Conservation (phyloP, 1,140 invertebrate genomes). For the Ephestia elutella region DNA sequence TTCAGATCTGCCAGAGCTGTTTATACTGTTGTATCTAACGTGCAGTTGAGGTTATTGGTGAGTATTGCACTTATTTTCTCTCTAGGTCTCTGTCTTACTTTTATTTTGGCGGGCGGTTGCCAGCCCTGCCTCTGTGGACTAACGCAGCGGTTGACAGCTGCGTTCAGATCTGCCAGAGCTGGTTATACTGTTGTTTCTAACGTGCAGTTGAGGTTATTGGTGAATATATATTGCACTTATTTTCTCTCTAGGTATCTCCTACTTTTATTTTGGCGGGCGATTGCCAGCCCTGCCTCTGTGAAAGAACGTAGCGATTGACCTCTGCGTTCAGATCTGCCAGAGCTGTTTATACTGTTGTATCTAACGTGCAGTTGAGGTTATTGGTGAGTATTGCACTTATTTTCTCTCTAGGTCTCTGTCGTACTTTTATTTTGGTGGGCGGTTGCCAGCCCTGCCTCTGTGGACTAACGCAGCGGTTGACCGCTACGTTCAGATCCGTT, state of each 20-base stretch:
- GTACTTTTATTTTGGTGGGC: constrained; percentile 51
- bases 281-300: too few species aligned
- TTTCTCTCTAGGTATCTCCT: too few species aligned
- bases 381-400: constrained; percentile 75
- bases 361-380: constrained; percentile 82
- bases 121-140: constrained; percentile 91
- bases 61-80: constrained; percentile 33
- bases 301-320: constrained; percentile 23
- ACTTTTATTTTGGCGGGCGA: constrained; percentile 5
- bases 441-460: constrained; percentile 85
- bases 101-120: constrained; percentile 76
- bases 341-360: constrained; percentile 81
- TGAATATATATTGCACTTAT: constrained; percentile 75
- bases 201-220: constrained; percentile 83
- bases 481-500: constrained; percentile 84
- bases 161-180: constrained; percentile 84
- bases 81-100: constrained; percentile 62
- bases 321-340: constrained; percentile 85
- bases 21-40: constrained; percentile 81
- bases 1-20: constrained; percentile 85
- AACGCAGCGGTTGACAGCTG: constrained; percentile 80
- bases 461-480: constrained; percentile 87
- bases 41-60: constrained; percentile 84
- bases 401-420: constrained; percentile 63
- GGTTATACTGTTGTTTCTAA: constrained; percentile 83